Conservation (phyloP, 1,140 invertebrate species). For the Zophobas morio region DNA sequence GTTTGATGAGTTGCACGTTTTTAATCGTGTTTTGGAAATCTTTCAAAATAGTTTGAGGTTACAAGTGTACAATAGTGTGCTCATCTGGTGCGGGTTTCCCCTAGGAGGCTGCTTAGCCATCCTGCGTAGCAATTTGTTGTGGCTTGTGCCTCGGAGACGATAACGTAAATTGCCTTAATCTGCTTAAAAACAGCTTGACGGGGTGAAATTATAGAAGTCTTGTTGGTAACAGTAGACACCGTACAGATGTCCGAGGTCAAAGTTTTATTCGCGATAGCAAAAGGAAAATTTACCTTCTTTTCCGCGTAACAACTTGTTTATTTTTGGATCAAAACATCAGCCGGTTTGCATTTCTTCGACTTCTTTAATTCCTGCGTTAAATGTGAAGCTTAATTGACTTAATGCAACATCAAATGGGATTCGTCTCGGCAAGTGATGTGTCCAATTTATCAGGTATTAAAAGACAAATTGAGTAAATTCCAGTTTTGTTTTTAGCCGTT, state of each 20-base stretch:
- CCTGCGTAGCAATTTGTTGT: constrained; percentile 17
- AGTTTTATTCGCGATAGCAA: constrained; percentile 20
- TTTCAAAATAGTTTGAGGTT: no score
- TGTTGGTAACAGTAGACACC: constrained; percentile 22
- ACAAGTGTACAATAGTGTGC: no score
- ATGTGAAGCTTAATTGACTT: background rate
- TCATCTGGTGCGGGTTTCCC: no score
- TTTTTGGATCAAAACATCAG: constrained; percentile 19
- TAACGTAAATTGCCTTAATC: constrained; percentile 24
- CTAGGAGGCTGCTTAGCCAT: background rate
- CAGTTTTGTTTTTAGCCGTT: constrained; percentile 36
- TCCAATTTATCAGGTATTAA: constrained; percentile 2
- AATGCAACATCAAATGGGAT: background rate
- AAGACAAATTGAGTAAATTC: constrained; percentile 7
- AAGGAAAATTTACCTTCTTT: constrained; percentile 31
- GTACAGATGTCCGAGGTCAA: constrained; percentile 28
- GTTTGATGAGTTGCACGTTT: no score
- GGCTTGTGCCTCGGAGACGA: constrained; percentile 40
- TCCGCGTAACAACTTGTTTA: constrained; percentile 2
- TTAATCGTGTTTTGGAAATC: no score
- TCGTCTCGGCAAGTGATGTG: constrained; percentile 1
- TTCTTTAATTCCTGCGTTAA: background rate
- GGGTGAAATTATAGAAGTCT: constrained; percentile 33
- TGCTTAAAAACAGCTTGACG: constrained; percentile 32
- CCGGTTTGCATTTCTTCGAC: background rate